Evolutionary conservation across 2,888 invertebrate species (phyloP), one percentile per base, ranked within the genome.

Genomic region (Antheraea yamamai): DNA sequence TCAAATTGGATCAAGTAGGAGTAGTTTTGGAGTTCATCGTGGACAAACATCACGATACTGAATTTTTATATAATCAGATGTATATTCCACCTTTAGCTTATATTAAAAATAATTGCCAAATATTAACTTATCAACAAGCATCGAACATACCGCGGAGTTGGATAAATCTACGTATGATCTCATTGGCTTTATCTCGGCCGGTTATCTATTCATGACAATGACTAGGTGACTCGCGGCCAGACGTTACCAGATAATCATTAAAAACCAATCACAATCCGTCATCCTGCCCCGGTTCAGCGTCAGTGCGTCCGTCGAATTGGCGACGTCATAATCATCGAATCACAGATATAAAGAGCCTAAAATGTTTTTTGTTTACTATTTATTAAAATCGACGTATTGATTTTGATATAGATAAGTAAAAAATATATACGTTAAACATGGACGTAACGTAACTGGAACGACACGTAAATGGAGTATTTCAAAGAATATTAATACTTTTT

Each of bases 181-280:
- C 87, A 88, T 84, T 82, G 81, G 66, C 39, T 75, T 86, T 85
- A 87, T 88, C 87, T 82, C 20, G 61, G 72, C 20, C 77, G 77
- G 81, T 81, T 81, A 88, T 87, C 87, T 82, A 82, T 83, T 84
- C 84, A 83, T 80, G 81, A 84, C 84, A 85, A 82, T 86, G 81
- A 75, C 80, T 80, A 77, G 80, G 83, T 82, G 81, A 81, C 79
- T 81, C 75, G 79, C 76, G 74, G 75, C 77, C 79, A 80, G 79
- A 79, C 82, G 76, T 76, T 79, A 47, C 72, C 77, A 78, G 79
- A 84, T 84, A 85, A 84, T 85, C 84, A 86, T 87, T 86, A 83
- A 76, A 83, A 84, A 78, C 85, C 82, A 87, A 88, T 88, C 87
- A 87, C 84, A 86, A 87, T 87, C 85, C 82, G 81, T 86, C 86